Percentiles rank a stretch among this genome's conserved stretches.
These are phyloP conservation scores for Nasonia vitripennis DNA, from an alignment of 1,140 invertebrate species.

Conservation along the genomic window DNA sequence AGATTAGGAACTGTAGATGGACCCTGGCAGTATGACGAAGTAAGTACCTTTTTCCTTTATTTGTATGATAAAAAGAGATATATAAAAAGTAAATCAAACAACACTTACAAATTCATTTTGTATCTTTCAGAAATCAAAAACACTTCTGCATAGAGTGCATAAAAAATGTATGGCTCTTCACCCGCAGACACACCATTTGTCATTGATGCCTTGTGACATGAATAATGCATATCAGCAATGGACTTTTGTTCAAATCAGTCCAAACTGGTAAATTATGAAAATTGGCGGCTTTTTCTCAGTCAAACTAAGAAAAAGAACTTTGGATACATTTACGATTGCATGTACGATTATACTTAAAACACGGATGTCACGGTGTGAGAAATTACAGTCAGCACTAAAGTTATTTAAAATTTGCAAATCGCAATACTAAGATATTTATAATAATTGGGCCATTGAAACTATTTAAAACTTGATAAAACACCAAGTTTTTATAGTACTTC, in stretches of 20 bases:
- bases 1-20: constrained; percentile 93
- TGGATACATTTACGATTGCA: neutral
- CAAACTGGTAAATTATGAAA: constrained; percentile 78
- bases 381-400: constrained; percentile 18
- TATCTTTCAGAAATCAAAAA: constrained; percentile 79
- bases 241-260: constrained; percentile 87
- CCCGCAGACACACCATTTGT: constrained; percentile 86
- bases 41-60: constrained; percentile 59
- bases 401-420: neutral
- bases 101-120: neutral
- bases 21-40: constrained; percentile 92
- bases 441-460: neutral
- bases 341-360: neutral
- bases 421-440: neutral
- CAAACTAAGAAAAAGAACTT: neutral
- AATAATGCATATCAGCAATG: constrained; percentile 93
- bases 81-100: constrained; percentile 20
- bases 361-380: neutral
- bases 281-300: neutral
- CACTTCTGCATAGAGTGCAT: constrained; percentile 86
- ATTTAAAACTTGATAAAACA: constrained; percentile 6
- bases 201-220: constrained; percentile 86
- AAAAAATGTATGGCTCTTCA: constrained; percentile 91
- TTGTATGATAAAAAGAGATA: constrained; percentile 6
- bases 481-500: neutral